Conservation (phyloP, 35 echinoderm and acorn worm species). For the Heliocidaris tuberculata region DNA sequence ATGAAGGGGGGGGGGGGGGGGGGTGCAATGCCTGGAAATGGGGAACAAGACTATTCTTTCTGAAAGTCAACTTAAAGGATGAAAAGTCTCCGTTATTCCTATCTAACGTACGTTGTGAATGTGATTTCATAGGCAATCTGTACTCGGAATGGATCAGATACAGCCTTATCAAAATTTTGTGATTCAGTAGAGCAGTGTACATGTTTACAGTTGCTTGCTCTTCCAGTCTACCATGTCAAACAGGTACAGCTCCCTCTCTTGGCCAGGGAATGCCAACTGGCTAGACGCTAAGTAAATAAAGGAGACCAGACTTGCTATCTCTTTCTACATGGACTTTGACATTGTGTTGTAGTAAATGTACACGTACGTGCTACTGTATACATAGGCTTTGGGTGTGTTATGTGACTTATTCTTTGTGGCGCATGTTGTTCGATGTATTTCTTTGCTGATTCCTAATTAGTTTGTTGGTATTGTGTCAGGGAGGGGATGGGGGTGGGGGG, state of each 20-base stretch:
- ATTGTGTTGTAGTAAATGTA: background rate
- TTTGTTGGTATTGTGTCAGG: background rate
- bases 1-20: no score
- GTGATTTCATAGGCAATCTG: no score
- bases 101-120: no score
- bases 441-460: background rate
- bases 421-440: background rate
- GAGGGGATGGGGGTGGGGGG: background rate
- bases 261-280: background rate
- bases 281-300: slow-evolving; percentile 30
- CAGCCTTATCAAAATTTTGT: background rate
- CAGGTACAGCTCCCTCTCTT: background rate
- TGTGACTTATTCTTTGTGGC: no score
- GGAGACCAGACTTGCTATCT: background rate
- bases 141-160: background rate
- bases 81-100: no score
- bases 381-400: no score
- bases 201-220: background rate
- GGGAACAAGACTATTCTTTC: no score
- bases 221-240: background rate
- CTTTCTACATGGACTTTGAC: background rate
- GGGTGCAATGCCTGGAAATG: no score
- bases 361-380: no score
- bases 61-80: no score
- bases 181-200: background rate